Evolutionary conservation across 2,888 invertebrate species (phyloP).

Genomic region (Athalia rosae): DNA sequence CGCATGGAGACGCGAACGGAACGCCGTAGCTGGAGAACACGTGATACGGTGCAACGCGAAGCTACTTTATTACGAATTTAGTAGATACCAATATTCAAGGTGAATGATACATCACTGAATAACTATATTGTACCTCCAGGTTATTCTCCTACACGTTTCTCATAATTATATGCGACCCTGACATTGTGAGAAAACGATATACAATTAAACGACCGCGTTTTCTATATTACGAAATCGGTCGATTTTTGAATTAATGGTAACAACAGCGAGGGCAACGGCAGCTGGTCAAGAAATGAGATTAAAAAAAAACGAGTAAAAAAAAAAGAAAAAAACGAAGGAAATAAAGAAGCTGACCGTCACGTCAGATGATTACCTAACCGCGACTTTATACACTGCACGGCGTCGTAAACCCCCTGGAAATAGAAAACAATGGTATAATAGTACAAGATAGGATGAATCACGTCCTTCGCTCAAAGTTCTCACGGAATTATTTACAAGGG

Average conservation of each 20-base stretch:
- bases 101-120: no score
- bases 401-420: constrained; percentile 27
- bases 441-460: constrained; percentile 38
- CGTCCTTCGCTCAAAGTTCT: constrained; percentile 16
- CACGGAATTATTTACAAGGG: constrained; percentile 23
- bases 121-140: no score
- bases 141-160: no score
- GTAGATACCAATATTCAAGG: no score
- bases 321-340: background rate
- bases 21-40: background rate
- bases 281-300: background rate
- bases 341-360: constrained; percentile 16
- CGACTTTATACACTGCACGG: background rate
- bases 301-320: background rate
- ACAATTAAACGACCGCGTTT: no score
- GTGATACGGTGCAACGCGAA: constrained; percentile 23
- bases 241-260: background rate
- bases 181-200: no score
- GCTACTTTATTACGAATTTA: no score
- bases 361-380: constrained; percentile 35
- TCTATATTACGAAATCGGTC: background rate
- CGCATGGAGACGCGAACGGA: constrained; percentile 60
- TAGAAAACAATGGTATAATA: constrained; percentile 40
- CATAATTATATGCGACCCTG: no score
- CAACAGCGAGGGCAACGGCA: background rate